Conservation (phyloP, 2,113 vertebrate species). For the Plotosus lineatus region DNA sequence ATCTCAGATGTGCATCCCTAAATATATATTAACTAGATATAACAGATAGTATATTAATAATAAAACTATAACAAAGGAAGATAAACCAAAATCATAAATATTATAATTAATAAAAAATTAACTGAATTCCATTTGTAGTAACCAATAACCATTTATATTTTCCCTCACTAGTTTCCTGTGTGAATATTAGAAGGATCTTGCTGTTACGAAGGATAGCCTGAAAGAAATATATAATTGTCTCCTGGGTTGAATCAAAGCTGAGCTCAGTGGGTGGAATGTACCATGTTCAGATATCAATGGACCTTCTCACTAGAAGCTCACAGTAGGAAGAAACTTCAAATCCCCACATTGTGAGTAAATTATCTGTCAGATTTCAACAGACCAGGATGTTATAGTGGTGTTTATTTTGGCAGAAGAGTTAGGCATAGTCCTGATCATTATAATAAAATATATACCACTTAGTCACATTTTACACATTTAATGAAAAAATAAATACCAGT, state of each 20-base stretch:
- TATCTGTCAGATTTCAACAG: not conserved
- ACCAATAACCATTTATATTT: not conserved
- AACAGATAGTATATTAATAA: not conserved
- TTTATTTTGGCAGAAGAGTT: too few relatives aligned
- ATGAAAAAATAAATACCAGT: too few relatives aligned
- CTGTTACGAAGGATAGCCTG: not conserved
- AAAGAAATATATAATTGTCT: not conserved
- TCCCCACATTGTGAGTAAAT: constrained; percentile 3
- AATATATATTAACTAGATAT: too few relatives aligned
- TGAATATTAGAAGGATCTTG: not conserved
- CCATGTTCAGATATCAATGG: constrained; percentile 10
- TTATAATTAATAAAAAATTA: not conserved
- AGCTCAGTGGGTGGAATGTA: not conserved
- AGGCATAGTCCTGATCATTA: too few relatives aligned
- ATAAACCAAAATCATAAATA: not conserved
- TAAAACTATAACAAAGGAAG: not conserved
- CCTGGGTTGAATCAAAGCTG: not conserved
- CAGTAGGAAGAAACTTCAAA: not conserved
- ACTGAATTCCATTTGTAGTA: not conserved
- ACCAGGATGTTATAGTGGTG: constrained; percentile 4
- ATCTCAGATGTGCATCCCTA: constrained; percentile 4
- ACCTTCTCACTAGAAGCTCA: not conserved
- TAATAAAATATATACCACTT: too few relatives aligned
- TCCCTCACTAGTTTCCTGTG: constrained; percentile 2
- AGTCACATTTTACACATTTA: too few relatives aligned